These are phyloP conservation scores for Mobula birostris DNA, from an alignment of 2,113 vertebrate species.

Conservation along the genomic window DNA sequence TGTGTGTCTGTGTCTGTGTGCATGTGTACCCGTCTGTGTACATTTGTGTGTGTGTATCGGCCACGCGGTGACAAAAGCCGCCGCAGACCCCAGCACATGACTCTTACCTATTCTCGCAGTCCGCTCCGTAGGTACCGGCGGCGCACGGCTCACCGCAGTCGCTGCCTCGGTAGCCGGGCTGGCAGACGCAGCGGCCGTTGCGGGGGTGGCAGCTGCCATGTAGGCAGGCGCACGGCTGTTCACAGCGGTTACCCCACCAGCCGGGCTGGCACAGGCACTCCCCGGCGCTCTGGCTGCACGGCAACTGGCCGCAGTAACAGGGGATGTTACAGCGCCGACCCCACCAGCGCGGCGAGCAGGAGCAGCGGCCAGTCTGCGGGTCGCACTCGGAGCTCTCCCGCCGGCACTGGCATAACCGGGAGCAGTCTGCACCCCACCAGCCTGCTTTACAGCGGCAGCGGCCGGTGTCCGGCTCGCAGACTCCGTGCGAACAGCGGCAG, in stretches of 20 bases:
- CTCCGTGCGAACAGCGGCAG: conserved; percentile 71
- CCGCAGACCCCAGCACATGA: too few relatives aligned
- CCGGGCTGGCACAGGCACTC: conserved; percentile 64
- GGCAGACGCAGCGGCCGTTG: conserved; percentile 67
- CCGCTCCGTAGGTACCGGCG: conserved; percentile 58
- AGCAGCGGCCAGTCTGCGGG: conserved; percentile 64
- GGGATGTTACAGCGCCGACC: conserved; percentile 63
- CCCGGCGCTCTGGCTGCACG: conserved; percentile 67
- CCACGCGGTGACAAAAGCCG: too few relatives aligned
- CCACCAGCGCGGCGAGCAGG: conserved; percentile 69
- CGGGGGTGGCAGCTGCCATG: conserved; percentile 57
- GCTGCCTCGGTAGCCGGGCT: conserved; percentile 62
- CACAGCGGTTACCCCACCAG: conserved; percentile 70
- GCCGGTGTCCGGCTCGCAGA: conserved; percentile 65
- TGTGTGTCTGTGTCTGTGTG: too few relatives aligned
- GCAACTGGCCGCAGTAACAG: conserved; percentile 68
- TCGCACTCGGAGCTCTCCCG: conserved; percentile 57
- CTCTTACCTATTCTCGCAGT: conserved; percentile 67
- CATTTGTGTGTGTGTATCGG: too few relatives aligned
- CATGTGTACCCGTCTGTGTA: too few relatives aligned
- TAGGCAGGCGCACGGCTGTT: conserved; percentile 62
- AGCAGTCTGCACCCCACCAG: conserved; percentile 73
- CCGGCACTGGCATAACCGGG: conserved; percentile 66
- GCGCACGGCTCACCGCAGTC: conserved; percentile 65
- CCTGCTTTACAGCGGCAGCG: conserved; percentile 74